These are phyloP conservation scores for Sander vitreus DNA, from an alignment of 2,113 vertebrate species.

Conservation along the genomic window DNA sequence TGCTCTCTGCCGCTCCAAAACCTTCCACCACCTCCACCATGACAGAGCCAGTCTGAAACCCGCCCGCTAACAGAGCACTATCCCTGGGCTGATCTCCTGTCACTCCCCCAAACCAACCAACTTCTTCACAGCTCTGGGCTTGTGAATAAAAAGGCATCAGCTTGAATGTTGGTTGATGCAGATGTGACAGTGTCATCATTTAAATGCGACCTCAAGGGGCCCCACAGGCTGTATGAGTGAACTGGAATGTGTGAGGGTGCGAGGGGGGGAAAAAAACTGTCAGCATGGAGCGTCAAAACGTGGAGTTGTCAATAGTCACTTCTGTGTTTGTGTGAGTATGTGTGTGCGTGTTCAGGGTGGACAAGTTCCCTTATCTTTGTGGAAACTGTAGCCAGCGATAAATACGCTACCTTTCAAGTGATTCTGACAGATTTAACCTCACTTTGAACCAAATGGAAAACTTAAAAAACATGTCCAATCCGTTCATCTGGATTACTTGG, in stretches of 20 bases:
- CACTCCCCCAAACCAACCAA: constrained; percentile 36
- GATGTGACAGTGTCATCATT: constrained; percentile 54
- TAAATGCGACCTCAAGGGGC: constrained; percentile 44
- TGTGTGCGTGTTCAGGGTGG: constrained; percentile 6
- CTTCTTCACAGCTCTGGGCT: constrained; percentile 20
- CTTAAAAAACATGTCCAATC: not conserved
- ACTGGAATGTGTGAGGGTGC: not conserved
- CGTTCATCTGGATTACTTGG: constrained; percentile 5
- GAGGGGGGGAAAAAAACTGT: constrained; percentile 23
- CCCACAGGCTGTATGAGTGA: not conserved
- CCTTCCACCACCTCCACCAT: constrained; percentile 24
- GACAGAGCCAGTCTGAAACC: constrained; percentile 5
- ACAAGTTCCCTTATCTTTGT: constrained; percentile 13
- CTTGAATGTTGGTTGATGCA: constrained; percentile 33
- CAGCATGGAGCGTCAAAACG: constrained; percentile 17
- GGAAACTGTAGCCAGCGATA: constrained; percentile 4
- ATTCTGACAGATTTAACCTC: constrained; percentile 19
- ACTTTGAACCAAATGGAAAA: not conserved
- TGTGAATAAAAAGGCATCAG: constrained; percentile 33
- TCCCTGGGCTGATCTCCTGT: constrained; percentile 48
- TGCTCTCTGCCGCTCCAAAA: constrained; percentile 18
- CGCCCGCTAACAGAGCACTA: constrained; percentile 27
- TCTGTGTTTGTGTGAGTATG: constrained; percentile 17
- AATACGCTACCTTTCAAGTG: not conserved
- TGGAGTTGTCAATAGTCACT: constrained; percentile 45